Evolutionary conservation across 2,797 vertebrate species (phyloP), one percentile per base, ranked within the genome.

Genomic region (Etheostoma perlongum): DNA sequence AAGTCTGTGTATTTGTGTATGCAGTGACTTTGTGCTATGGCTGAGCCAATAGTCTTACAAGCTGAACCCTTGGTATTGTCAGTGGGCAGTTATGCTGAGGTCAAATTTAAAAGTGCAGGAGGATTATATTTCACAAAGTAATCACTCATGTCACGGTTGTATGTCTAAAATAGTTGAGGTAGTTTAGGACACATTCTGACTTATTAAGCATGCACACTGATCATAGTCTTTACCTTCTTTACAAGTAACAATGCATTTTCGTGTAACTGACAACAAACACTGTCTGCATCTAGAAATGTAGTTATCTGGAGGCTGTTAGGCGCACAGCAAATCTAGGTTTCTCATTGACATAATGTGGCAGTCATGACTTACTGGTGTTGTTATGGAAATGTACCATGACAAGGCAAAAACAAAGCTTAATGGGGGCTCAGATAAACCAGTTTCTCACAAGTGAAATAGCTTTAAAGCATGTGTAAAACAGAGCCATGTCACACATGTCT

Each of bases 321-420:
- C 53, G 48, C 53, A 83, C 75, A 78, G n/a, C 23, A 49, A 57
- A 51, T 52, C 23, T 11, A 47, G 27, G 59, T 66, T 67, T 64
- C 62, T 23, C 48, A 46, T 12, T 65, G 63, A 72, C 59, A 55
- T 62, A 69, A 67, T 36, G 67, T 62, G 59, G 78, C 87, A 78
- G 72, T 87, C 65, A 51, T 70, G 78, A 82, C 80, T 83, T 58
- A 36, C 40, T 59, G 61, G 49, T 78, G 91, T 91, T 91, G 82
- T 89, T 83, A 83, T 85, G 81, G 76, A 89, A 92, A 93, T 90
- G 76, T 36, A 72, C 78, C 82, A 79, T 90, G 81, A 89, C 88
- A 82, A 69, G 85, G 83, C 81, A 91, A 90, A 88, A 53, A 79
- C 72, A 62, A 36, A 60, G 57, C 30, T 60, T 68, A 78, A 69